Percentiles rank a stretch among this genome's conserved stretches.
Evolutionary conservation across 2,797 vertebrate species (phyloP).

Genomic region (Falco biarmicus): DNA sequence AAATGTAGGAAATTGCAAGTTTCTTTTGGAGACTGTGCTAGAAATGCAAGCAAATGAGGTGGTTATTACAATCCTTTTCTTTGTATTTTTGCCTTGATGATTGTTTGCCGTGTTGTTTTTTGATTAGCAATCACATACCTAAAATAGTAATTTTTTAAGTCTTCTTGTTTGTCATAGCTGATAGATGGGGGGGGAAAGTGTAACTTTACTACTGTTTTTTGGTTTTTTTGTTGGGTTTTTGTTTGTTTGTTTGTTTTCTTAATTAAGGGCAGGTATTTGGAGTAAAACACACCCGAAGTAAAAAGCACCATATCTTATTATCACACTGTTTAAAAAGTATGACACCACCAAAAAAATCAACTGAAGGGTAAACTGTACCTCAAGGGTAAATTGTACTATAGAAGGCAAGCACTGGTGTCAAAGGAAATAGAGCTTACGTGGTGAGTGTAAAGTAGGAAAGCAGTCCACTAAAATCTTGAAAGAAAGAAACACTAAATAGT

Average conservation of each 20-base stretch:
- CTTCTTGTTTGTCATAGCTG: not conserved
- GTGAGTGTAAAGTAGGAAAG: not conserved
- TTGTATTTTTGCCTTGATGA: not conserved
- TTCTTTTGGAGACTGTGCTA: not conserved
- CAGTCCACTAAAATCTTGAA: conserved; percentile 13
- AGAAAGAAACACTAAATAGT: conserved; percentile 12
- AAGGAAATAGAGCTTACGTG: not conserved
- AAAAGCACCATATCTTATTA: not conserved
- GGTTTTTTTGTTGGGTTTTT: too few species aligned
- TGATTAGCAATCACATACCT: not conserved
- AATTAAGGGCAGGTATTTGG: not conserved
- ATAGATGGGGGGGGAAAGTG: fast-evolving
- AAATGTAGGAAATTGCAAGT: not conserved
- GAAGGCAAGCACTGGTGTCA: not conserved
- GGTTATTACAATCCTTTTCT: not conserved
- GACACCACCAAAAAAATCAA: not conserved
- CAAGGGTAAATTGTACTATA: not conserved
- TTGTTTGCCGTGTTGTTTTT: not conserved
- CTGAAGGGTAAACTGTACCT: not conserved
- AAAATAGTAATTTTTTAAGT: not conserved
- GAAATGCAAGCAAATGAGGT: not conserved
- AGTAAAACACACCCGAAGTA: not conserved
- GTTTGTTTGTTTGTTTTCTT: not conserved
- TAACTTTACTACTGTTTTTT: not conserved
- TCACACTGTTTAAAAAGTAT: not conserved